These are phyloP conservation scores for Carassius carassius DNA, from an alignment of 2,113 vertebrate species.

Conservation along the genomic window DNA sequence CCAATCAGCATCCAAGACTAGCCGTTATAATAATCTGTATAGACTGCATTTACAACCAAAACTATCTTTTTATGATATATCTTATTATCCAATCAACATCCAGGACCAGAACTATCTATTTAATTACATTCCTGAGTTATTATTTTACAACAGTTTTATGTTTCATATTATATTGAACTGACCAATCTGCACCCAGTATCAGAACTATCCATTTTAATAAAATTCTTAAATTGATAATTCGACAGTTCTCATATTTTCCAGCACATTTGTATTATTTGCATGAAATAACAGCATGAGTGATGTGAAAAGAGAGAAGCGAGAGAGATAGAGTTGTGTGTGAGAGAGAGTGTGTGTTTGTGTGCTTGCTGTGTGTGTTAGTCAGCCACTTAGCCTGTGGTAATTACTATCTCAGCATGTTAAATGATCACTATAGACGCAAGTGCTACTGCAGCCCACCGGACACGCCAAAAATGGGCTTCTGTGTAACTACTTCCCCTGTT, in stretches of 20 bases:
- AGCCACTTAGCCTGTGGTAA: constrained; percentile 57
- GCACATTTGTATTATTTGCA: constrained; percentile 31
- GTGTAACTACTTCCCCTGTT: constrained; percentile 48
- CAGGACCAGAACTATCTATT: neutral
- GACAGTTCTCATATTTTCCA: constrained; percentile 1
- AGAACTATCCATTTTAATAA: neutral
- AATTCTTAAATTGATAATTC: neutral
- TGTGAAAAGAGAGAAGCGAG: constrained; percentile 18
- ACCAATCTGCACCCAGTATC: neutral
- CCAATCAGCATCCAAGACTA: neutral
- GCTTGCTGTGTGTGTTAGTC: constrained; percentile 50
- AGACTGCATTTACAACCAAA: neutral
- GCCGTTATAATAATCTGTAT: neutral
- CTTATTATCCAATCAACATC: neutral
- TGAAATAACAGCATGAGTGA: constrained; percentile 52
- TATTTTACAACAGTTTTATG: neutral
- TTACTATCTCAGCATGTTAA: constrained; percentile 67
- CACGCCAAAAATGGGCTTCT: constrained; percentile 54
- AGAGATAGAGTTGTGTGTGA: constrained; percentile 12
- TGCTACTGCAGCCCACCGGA: constrained; percentile 57
- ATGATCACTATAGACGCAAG: constrained; percentile 62
- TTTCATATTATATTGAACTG: neutral
- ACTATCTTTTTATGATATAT: neutral
- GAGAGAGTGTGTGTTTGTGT: neutral
- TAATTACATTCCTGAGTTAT: neutral